Base-by-base conservation (phyloP, 2,797 vertebrate species). In the Okamejei kenojei region DNA sequence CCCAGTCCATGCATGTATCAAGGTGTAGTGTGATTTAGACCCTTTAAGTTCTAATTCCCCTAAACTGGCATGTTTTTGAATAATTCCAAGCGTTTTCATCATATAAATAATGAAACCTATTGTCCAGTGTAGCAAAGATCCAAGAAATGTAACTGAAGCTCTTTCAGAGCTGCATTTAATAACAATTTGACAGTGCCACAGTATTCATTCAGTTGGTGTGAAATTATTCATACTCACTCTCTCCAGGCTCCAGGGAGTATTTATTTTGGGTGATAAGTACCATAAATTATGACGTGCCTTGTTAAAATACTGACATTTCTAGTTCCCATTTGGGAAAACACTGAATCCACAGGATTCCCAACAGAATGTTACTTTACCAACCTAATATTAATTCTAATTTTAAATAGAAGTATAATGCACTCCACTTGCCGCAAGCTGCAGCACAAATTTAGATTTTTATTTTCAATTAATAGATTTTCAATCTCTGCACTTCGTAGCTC, bases 381-480 rank as follows among this genome's bases (percentile, higher is more conserved):
- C 7, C 15, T 54, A 76, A 92, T 35, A 35, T 68, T 26, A 23
- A 7, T 23, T 76, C 90, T 76, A n/a, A 26, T 76, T 92, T 92
- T 76, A 92, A 76, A 76, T 13, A 26, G 90, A 54, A 76, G 38
- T 2, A 32, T 54, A 76, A 92, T 74, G 90, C 29, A 54, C 90
- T 76, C 19, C 29, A 15, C 35, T 15, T 92, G 35, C 90, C 73
- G 54, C 58, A 92, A 71, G 90, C 68, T 76, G 29, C 73, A 92
- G 26, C 45, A n/a, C 90, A 92, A 45, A 92, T 76, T 88, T 74
- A 92, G 68, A 54, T 76, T 73, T 76, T 76, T 92, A 92, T 92
- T 92, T 74, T 92, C 90, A 92, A 92, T 92, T 92, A 92, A 92
- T 92, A 76, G 35, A 92, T 54, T 76, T 76, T n/a, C 90, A 92